phyloP scores from a whole-genome alignment of 2,113 vertebrate species.

The Chaenocephalus aceratus region DNA sequence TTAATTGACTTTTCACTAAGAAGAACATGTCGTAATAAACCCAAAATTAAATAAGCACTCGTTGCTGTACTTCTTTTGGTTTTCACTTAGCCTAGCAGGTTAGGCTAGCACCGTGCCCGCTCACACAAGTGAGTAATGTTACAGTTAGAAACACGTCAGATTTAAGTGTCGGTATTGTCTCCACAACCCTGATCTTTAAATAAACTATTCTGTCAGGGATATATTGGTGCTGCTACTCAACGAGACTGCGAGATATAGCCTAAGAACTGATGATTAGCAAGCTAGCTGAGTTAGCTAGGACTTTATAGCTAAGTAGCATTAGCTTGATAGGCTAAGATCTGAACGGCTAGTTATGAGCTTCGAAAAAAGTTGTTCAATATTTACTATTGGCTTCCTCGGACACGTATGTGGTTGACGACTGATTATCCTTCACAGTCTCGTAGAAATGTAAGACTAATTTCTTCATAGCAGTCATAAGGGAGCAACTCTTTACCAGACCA shows the following conservation, averaged over 20 bases:
- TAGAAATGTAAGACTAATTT: not conserved
- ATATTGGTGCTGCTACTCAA: rapidly evolving
- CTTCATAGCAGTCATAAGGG: not conserved
- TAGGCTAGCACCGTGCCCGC: not conserved
- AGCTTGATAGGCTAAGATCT: slow-evolving; percentile 13
- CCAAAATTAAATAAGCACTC: rapidly evolving
- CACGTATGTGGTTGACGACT: not conserved
- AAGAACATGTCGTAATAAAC: not conserved
- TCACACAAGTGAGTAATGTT: not conserved
- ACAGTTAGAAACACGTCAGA: not conserved
- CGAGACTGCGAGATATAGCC: not conserved
- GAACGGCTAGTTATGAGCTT: not conserved
- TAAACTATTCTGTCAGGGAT: not conserved
- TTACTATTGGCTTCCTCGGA: slow-evolving; percentile 50
- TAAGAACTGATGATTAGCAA: slow-evolving; percentile 29
- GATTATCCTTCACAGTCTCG: not conserved
- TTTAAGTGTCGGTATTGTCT: not conserved
- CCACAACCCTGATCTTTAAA: rapidly evolving
- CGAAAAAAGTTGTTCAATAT: slow-evolving; percentile 47
- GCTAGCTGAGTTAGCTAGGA: not conserved
- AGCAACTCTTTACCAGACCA: not conserved
- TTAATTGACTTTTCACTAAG: not conserved
- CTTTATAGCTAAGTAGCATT: not conserved
- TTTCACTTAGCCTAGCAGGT: slow-evolving; percentile 6
- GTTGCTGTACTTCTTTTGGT: not conserved